Evolutionary conservation across 2,113 vertebrate genomes (phyloP).

Genomic region (Prunella fulvescens): DNA sequence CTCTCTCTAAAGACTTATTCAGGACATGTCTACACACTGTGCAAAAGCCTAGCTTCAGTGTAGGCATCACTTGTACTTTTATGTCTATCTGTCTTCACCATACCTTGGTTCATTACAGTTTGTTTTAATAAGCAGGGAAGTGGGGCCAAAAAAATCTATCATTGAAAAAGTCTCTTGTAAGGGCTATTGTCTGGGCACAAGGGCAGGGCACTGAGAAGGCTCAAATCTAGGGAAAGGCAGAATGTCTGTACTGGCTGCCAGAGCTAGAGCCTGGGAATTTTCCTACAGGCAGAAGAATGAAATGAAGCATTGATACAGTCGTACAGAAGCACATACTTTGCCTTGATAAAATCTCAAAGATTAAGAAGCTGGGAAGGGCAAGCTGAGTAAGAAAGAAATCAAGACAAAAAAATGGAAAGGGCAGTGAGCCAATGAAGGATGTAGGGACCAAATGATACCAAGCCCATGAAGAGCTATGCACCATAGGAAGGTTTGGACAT

Average conservation of each 20-base stretch:
- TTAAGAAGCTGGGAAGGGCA: constrained; percentile 1
- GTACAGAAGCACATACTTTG: constrained; percentile 6
- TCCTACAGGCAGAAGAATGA: constrained; percentile 15
- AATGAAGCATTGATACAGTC: constrained; percentile 25
- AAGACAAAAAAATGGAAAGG: constrained; percentile 6
- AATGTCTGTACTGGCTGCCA: not conserved
- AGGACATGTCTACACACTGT: not conserved
- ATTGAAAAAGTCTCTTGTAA: not conserved
- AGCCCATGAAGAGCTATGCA: not conserved
- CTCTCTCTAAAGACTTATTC: not conserved
- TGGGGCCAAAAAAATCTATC: not conserved
- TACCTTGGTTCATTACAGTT: not conserved
- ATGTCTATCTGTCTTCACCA: not conserved
- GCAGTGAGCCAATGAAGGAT: constrained; percentile 5
- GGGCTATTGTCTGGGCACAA: not conserved
- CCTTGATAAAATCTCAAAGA: constrained; percentile 41
- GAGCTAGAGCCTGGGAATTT: constrained; percentile 25
- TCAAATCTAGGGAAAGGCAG: not conserved
- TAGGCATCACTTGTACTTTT: not conserved
- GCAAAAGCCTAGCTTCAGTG: not conserved
- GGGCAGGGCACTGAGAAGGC: not conserved
- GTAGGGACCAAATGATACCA: not conserved
- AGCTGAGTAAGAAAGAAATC: not conserved
- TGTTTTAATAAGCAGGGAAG: not conserved
- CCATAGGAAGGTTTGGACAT: not conserved